Percentiles rank a stretch among this genome's conserved stretches.
Evolutionary conservation across 2,888 invertebrate species (phyloP).

Genomic region (Eupithecia tripunctaria): DNA sequence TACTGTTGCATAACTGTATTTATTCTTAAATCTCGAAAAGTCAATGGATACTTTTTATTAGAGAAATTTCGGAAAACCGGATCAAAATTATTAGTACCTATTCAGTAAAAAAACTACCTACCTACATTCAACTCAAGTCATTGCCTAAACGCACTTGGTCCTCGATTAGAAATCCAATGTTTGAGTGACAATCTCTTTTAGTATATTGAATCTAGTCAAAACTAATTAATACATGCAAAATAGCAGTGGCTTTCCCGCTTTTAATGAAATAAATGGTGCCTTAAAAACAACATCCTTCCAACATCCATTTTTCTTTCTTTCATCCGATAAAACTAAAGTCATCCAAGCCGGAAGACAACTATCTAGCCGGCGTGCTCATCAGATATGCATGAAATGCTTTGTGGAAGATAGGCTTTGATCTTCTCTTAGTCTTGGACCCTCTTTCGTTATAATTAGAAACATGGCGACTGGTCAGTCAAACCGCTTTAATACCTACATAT

Average conservation of each 20-base stretch:
- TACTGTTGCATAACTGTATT: background rate
- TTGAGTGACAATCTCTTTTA: background rate
- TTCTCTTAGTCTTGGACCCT: background rate
- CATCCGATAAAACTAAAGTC: conserved; percentile 7
- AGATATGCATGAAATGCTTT: conserved; percentile 44
- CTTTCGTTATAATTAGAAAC: conserved; percentile 1
- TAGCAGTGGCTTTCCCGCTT: background rate
- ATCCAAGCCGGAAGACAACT: conserved; percentile 19
- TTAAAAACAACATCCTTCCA: background rate
- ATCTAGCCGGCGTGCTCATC: conserved; percentile 30
- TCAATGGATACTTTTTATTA: background rate
- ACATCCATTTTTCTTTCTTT: no score
- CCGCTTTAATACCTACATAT: no score
- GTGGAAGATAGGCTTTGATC: conserved; percentile 44
- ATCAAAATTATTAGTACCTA: background rate
- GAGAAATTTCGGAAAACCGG: background rate
- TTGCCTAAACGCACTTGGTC: background rate
- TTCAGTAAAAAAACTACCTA: background rate
- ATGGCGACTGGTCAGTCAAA: background rate
- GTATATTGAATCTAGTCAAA: background rate
- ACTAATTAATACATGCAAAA: background rate
- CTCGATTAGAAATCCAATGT: background rate
- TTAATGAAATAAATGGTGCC: background rate
- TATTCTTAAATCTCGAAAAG: background rate
- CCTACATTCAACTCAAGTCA: background rate